Percentiles rank a stretch among this genome's conserved stretches.
Evolutionary conservation across 2,888 invertebrate species (phyloP).

Genomic region (Phyto melanocephala): DNA sequence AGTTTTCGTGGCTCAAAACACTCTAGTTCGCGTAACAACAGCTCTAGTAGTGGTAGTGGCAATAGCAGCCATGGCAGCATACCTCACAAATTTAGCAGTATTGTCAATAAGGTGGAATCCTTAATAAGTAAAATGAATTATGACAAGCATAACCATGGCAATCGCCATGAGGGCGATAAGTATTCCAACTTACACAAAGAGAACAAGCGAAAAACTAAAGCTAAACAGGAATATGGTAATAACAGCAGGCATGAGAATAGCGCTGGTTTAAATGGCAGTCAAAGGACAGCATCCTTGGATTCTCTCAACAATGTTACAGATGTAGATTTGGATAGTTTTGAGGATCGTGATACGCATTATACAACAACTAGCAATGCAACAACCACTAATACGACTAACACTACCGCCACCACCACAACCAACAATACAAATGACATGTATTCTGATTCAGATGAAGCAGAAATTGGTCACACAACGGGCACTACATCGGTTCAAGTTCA

Average conservation of each 20-base stretch:
- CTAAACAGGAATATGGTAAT: background rate
- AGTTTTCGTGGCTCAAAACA: constrained; percentile 71
- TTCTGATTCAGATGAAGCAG: constrained; percentile 85
- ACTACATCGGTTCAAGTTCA: constrained; percentile 76
- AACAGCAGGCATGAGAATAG: constrained; percentile 10
- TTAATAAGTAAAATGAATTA: constrained; percentile 75
- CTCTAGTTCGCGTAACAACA: constrained; percentile 44
- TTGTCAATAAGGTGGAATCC: constrained; percentile 76
- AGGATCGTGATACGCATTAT: constrained; percentile 76
- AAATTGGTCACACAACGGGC: constrained; percentile 80
- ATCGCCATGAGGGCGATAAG: constrained; percentile 7
- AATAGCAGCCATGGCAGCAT: constrained; percentile 50
- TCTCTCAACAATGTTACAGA: constrained; percentile 86
- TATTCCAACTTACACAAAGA: constrained; percentile 1
- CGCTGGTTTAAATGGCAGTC: background rate
- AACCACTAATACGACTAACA: constrained; percentile 4
- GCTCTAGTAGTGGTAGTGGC: constrained; percentile 32
- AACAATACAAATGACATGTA: constrained; percentile 78
- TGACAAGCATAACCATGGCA: constrained; percentile 68
- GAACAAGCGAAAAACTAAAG: constrained; percentile 32
- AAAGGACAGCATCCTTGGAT: constrained; percentile 81
- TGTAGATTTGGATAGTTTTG: constrained; percentile 80
- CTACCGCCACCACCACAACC: background rate
- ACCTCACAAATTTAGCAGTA: constrained; percentile 74
- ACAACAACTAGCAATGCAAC: constrained; percentile 68